Base-by-base conservation (phyloP, 2,797 vertebrate genomes). In the Muscicapa comitata region DNA sequence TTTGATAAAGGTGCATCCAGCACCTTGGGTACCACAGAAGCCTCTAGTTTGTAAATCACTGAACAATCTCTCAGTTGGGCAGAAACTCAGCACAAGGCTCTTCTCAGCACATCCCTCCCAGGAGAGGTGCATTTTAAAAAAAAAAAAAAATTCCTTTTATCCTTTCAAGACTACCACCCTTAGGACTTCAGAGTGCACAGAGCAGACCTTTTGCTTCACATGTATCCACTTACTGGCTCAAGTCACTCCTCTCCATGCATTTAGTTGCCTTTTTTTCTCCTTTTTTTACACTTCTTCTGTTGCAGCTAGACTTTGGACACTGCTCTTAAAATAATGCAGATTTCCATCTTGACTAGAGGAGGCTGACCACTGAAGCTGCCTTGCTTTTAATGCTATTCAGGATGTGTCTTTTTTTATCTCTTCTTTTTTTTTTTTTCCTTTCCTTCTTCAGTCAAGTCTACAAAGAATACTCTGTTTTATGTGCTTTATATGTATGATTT, bases 401-500 rank as follows among this genome's bases (percentile, higher is more conserved):
- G 78, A 91, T 72, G 33, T 90, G 35, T 58, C 66, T 78, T 53
- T 72, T 79, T 84, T 77, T 67, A 65, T 71, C 45, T 65, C 42
- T 43, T 19, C 4, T 31, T 16, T 31, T 62, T 53, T 33, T 35
- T 61, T 53, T 65, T 85, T 28, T 6, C 6, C 9, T 59, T 74
- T 53, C 59, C 48, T 85, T 70, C 53, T 94, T 95, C 26, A 66
- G 92, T 88, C 72, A 24, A 84, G 91, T 72, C 66, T 28, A 96
- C 91, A 97, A 97, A 96, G 95, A 95, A 94, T 94, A 88, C 87
- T 93, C 48, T 96, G 91, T 96, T 88, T 94, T 94, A 78, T 86
- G 45, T 86, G 70, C 87, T 84, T 93, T 94, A 79, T 81, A 20
- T 94, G 76, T 94, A 84, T 90, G 90, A 93, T 96, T 96, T 96